These are phyloP conservation scores for Zaprionus capensis DNA, from an alignment of 1,140 invertebrate genomes.

Conservation along the genomic window DNA sequence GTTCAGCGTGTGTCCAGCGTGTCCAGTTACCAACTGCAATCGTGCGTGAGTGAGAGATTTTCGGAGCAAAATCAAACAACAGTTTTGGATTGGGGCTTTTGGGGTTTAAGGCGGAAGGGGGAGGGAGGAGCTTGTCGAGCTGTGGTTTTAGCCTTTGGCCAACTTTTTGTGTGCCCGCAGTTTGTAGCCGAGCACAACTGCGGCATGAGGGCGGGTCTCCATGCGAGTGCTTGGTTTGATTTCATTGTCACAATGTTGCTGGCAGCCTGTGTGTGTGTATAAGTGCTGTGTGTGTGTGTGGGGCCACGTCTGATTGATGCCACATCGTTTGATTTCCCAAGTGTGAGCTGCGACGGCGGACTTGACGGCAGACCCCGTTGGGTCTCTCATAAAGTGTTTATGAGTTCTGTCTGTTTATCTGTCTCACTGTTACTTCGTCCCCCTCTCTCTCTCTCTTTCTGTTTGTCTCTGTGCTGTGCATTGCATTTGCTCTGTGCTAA, in stretches of 20 bases:
- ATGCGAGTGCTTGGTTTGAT: constrained; percentile 58
- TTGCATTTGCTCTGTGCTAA: constrained; percentile 36
- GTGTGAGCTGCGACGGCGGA: constrained; percentile 50
- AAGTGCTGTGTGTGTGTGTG: not conserved
- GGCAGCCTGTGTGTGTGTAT: constrained; percentile 27
- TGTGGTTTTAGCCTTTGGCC: constrained; percentile 52
- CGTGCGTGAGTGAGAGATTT: constrained; percentile 45
- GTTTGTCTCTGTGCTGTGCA: constrained; percentile 20
- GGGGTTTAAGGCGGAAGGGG: not conserved
- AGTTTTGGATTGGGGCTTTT: constrained; percentile 38
- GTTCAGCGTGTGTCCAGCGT: not conserved
- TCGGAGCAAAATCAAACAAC: constrained; percentile 48
- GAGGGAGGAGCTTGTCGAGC: not conserved
- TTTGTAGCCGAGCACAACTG: constrained; percentile 10
- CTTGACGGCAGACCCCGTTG: constrained; percentile 42
- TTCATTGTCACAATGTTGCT: constrained; percentile 72
- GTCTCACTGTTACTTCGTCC: not conserved
- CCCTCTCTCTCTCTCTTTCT: not conserved
- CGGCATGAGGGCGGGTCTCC: not conserved
- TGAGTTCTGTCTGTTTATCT: constrained; percentile 42
- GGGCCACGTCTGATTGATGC: constrained; percentile 52
- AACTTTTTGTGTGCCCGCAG: constrained; percentile 38
- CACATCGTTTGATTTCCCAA: constrained; percentile 76
- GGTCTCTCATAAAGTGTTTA: constrained; percentile 75
- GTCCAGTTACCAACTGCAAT: constrained; percentile 35